A percentile compares a stretch with the other conserved stretches of the same genome.
Evolutionary conservation across 37 sponge, comb jelly and placozoan genomes (phyloP).

Genomic region (Axinella damicornis): DNA sequence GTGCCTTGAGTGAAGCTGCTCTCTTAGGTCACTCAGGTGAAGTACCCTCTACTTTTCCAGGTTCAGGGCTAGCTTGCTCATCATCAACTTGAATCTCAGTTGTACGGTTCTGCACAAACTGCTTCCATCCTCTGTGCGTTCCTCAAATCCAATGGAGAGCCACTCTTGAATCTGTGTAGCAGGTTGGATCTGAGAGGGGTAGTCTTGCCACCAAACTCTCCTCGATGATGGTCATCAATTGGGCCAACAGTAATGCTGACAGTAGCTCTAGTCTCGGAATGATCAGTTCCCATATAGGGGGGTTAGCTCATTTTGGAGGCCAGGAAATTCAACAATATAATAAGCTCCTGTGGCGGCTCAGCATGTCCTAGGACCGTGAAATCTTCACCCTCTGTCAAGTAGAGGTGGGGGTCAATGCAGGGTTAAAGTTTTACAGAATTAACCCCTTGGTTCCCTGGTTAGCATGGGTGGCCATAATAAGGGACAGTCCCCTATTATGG

Average conservation of each 20-base stretch:
- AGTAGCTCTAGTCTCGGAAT: slow-evolving; percentile 38
- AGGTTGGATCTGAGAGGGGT: background rate
- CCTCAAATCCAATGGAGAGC: slow-evolving; percentile 32
- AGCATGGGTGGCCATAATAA: too few species aligned
- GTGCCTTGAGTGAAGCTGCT: background rate
- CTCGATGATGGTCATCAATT: background rate
- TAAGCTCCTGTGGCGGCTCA: too few species aligned
- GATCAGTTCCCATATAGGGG: background rate
- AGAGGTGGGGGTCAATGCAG: too few species aligned
- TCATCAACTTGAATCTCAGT: too few species aligned
- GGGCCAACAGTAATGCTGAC: background rate
- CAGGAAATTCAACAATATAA: slow-evolving; percentile 24
- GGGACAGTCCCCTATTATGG: too few species aligned
- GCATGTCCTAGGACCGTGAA: too few species aligned
- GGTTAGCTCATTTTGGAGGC: slow-evolving; percentile 28
- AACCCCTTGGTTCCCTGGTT: too few species aligned
- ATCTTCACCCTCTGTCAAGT: too few species aligned
- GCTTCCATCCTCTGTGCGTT: slow-evolving; percentile 9
- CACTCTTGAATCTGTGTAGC: slow-evolving; percentile 39
- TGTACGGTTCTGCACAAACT: slow-evolving; percentile 33
- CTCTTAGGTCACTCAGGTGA: background rate
- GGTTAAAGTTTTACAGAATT: too few species aligned
- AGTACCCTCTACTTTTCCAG: too few species aligned
- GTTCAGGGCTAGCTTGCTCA: too few species aligned
- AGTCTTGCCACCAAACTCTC: background rate